Evolutionary conservation across 2,113 vertebrate genomes (phyloP).

Genomic region (Marcusenius ussheri): DNA sequence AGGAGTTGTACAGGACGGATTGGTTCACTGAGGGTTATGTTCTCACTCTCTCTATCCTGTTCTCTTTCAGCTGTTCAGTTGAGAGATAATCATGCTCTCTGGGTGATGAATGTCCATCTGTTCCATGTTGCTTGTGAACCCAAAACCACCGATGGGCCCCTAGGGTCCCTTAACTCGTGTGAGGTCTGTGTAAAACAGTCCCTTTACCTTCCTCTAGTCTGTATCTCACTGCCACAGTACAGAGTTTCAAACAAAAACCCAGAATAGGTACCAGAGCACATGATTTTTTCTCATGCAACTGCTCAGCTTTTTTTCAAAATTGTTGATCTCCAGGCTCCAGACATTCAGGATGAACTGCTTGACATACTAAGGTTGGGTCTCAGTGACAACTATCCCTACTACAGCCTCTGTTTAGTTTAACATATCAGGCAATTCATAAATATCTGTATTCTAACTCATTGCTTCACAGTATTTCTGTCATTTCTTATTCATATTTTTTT

Average conservation of each 20-base stretch:
- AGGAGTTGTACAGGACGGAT: not conserved
- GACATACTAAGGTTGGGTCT: too few relatives aligned
- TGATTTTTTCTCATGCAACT: too few relatives aligned
- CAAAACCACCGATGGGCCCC: not conserved
- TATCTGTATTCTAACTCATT: not conserved
- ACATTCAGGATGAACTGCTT: too few relatives aligned
- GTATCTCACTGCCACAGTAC: too few relatives aligned
- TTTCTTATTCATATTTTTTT: too few relatives aligned
- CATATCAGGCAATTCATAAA: not conserved
- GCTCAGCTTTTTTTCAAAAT: too few relatives aligned
- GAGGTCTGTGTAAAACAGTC: not conserved
- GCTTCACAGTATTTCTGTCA: not conserved
- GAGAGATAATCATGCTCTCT: not conserved
- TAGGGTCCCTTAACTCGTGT: not conserved
- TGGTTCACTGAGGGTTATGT: not conserved
- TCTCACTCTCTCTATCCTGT: not conserved
- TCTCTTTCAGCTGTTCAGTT: not conserved
- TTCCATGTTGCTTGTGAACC: constrained; percentile 6
- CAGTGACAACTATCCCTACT: too few relatives aligned
- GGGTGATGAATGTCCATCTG: constrained; percentile 32
- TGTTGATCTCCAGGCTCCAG: too few relatives aligned
- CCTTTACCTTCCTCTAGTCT: not conserved
- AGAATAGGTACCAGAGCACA: too few relatives aligned
- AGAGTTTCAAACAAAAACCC: too few relatives aligned
- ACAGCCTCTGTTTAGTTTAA: not conserved